These are phyloP conservation scores for Tipula lateralis DNA, from an alignment of 2,888 invertebrate genomes.

Conservation along the genomic window DNA sequence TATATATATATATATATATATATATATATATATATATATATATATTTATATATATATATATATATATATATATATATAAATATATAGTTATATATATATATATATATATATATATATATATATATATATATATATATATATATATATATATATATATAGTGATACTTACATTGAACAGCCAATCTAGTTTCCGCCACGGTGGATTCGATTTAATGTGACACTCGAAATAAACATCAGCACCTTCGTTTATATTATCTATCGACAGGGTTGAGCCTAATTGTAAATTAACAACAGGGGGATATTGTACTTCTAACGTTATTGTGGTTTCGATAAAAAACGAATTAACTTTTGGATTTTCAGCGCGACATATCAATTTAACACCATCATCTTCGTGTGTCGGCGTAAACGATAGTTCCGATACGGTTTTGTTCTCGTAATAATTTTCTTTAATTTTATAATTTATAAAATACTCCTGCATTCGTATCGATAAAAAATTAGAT, in stretches of 20 bases:
- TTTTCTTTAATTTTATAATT: conserved; percentile 29
- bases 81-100: too few relatives aligned
- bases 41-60: too few relatives aligned
- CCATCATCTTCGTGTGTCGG: conserved; percentile 77
- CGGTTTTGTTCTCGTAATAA: conserved; percentile 5
- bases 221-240: conserved; percentile 89
- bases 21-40: too few relatives aligned
- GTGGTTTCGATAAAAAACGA: conserved; percentile 61
- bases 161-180: conserved; percentile 82
- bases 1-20: too few relatives aligned
- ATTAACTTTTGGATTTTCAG: conserved; percentile 77
- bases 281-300: conserved; percentile 77
- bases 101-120: too few relatives aligned
- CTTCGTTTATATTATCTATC: conserved; percentile 85
- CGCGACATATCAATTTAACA: conserved; percentile 71
- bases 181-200: conserved; percentile 74
- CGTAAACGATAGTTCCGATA: conserved; percentile 51
- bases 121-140: too few relatives aligned
- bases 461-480: conserved; percentile 28
- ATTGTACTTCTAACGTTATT: not conserved
- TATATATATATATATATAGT: too few relatives aligned
- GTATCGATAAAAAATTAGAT: too few relatives aligned
- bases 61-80: too few relatives aligned
- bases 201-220: conserved; percentile 88
- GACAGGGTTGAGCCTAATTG: conserved; percentile 78